These are phyloP conservation scores for Tenthredo distinguenda DNA, from an alignment of 2,888 invertebrate genomes.

Conservation along the genomic window DNA sequence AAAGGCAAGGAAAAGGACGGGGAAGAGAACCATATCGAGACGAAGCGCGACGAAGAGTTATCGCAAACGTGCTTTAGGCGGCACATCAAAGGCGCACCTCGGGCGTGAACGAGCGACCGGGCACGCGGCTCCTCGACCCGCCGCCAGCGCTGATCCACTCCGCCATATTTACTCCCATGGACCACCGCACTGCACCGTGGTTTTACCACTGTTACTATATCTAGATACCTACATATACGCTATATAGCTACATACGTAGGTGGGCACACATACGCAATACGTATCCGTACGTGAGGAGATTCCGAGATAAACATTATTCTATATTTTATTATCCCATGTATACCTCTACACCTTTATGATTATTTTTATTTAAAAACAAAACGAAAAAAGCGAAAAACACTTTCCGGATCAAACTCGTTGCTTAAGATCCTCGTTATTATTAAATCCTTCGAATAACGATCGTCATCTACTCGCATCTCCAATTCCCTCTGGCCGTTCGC, in stretches of 20 bases:
- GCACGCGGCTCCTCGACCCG: conserved; percentile 75
- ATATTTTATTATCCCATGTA: neutral
- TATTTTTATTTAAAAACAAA: conserved; percentile 8
- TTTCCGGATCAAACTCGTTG: neutral
- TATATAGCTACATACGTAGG: neutral
- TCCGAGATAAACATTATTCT: conserved; percentile 1
- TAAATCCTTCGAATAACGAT: conserved; percentile 35
- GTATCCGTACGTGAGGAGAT: neutral
- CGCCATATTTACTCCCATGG: conserved; percentile 75
- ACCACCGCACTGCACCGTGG: conserved; percentile 64
- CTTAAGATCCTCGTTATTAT: conserved; percentile 21
- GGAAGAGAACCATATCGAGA: conserved; percentile 59
- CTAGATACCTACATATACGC: neutral
- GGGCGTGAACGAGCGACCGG: conserved; percentile 76
- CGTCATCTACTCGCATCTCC: conserved; percentile 39
- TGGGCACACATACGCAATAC: neutral
- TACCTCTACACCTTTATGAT: neutral
- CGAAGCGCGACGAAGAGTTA: conserved; percentile 64
- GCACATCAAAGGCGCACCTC: conserved; percentile 76
- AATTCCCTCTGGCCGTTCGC: conserved; percentile 14
- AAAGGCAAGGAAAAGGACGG: conserved; percentile 49
- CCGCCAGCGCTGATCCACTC: conserved; percentile 64
- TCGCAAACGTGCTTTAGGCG: conserved; percentile 74
- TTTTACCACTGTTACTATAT: conserved; percentile 38
- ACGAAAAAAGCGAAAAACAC: neutral